Conservation (phyloP, 2,888 invertebrate species). For the Aspidiotus rigidus region DNA sequence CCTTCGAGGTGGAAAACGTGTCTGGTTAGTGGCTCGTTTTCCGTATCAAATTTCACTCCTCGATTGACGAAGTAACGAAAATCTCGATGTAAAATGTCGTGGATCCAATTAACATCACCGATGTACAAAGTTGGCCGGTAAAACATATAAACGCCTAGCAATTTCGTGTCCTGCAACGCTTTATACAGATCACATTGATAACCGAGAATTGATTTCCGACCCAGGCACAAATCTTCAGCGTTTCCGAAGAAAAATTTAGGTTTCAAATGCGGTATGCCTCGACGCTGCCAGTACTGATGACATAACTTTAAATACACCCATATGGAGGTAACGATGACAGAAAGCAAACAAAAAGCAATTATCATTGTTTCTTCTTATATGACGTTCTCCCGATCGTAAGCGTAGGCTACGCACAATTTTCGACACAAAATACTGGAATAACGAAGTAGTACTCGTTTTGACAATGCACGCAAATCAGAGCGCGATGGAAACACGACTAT, state of each 20-base stretch:
- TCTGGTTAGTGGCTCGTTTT: conserved; percentile 22
- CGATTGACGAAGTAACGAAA: conserved; percentile 19
- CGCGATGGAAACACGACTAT: too few relatives aligned
- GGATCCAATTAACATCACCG: conserved; percentile 8
- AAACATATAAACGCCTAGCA: conserved; percentile 29
- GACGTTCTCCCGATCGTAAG: neutral
- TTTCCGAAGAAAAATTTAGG: conserved; percentile 46
- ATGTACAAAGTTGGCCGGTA: conserved; percentile 27
- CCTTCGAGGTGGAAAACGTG: conserved; percentile 29
- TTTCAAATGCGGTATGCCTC: conserved; percentile 22
- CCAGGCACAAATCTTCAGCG: conserved; percentile 45
- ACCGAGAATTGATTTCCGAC: conserved; percentile 47
- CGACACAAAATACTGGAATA: too few relatives aligned
- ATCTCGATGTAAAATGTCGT: conserved; percentile 11
- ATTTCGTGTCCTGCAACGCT: conserved; percentile 40
- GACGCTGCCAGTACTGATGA: conserved; percentile 13
- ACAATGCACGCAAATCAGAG: too few relatives aligned
- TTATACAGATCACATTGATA: conserved; percentile 47
- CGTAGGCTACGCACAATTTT: neutral
- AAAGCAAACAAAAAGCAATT: neutral
- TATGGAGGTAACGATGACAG: neutral
- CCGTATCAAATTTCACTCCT: conserved; percentile 18
- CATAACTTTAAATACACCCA: conserved; percentile 9
- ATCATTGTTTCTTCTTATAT: neutral
- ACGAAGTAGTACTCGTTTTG: too few relatives aligned